These are phyloP conservation scores for Bubo bubo DNA, from an alignment of 2,113 vertebrate genomes.

Conservation along the genomic window DNA sequence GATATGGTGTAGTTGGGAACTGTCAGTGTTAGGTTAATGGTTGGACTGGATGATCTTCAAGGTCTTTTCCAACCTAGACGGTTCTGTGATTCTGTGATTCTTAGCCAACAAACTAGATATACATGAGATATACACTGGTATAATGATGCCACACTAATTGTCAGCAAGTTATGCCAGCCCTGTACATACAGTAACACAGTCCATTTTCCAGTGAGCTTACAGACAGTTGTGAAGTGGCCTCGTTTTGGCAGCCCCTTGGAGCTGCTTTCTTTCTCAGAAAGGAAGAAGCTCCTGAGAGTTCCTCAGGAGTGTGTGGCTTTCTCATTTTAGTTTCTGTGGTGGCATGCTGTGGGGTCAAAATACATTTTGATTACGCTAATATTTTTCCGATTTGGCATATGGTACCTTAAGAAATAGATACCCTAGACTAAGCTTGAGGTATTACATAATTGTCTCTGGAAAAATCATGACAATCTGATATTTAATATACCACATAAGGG, in stretches of 20 bases:
- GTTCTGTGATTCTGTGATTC: neutral
- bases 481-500: neutral
- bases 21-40: too few species aligned
- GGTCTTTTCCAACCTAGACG: too few species aligned
- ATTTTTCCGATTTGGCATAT: neutral
- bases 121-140: neutral
- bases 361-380: neutral
- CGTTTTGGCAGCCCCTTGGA: neutral
- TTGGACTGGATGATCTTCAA: too few species aligned
- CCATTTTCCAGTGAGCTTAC: neutral
- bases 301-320: neutral
- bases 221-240: rapidly evolving
- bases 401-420: neutral
- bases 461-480: neutral
- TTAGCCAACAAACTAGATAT: neutral
- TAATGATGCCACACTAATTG: neutral
- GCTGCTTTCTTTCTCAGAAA: neutral
- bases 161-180: neutral
- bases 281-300: neutral
- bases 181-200: neutral
- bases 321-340: neutral
- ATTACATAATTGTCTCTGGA: neutral
- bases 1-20: too few species aligned
- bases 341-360: neutral
- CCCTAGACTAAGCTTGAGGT: neutral